Percentiles rank a stretch among this genome's conserved stretches.
Conservation (phyloP, 2,797 vertebrate genomes). For the Dryobates pubescens region DNA sequence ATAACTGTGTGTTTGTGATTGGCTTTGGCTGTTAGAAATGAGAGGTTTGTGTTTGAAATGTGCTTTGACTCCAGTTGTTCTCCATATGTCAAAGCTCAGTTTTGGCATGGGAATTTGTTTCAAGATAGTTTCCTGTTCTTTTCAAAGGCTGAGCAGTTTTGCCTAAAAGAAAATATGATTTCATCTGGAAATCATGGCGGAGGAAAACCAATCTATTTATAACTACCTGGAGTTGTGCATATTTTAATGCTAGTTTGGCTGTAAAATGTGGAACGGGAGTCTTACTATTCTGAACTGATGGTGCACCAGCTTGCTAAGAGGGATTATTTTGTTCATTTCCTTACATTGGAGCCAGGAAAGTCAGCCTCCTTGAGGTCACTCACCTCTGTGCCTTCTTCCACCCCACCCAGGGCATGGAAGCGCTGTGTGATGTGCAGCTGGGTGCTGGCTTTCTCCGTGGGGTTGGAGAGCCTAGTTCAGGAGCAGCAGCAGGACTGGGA, state of each 20-base stretch:
- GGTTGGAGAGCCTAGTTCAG: neutral
- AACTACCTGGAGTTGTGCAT: neutral
- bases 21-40: neutral
- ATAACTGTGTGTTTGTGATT: neutral
- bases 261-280: neutral
- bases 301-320: rapidly evolving
- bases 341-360: rapidly evolving
- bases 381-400: neutral
- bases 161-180: constrained; percentile 41
- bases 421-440: neutral
- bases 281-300: neutral
- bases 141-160: constrained; percentile 8
- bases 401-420: rapidly evolving
- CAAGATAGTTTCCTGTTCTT: constrained; percentile 27
- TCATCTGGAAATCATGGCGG: constrained; percentile 14
- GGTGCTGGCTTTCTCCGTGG: neutral
- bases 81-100: constrained; percentile 1
- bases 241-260: neutral
- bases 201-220: constrained; percentile 30
- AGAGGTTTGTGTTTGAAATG: neutral
- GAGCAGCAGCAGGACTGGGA: neutral
- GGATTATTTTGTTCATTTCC: neutral
- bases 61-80: neutral
- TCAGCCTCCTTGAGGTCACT: neutral
- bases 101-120: constrained; percentile 35